phyloP scores from a whole-genome alignment of 2,888 invertebrate species.

The Cryptosula pallasiana region DNA sequence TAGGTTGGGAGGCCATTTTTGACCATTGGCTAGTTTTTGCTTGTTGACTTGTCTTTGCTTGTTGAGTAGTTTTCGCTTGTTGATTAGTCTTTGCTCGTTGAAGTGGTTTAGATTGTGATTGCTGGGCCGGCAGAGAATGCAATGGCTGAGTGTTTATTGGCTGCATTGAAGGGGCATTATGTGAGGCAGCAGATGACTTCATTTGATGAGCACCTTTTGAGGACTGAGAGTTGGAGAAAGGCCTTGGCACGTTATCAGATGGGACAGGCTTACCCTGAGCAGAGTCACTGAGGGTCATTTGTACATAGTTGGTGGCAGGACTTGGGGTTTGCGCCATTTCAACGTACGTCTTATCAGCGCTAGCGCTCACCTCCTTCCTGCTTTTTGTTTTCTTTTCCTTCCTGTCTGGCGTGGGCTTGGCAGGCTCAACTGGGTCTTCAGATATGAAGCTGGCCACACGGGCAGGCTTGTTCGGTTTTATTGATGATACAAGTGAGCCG shows the following conservation, averaged over 20 bases:
- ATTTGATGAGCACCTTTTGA: no score
- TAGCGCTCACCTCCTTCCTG: background rate
- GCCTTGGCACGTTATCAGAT: background rate
- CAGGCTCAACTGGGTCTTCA: background rate
- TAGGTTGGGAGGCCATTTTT: background rate
- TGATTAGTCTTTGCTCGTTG: background rate
- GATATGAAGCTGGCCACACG: slow-evolving; percentile 6
- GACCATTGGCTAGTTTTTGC: background rate
- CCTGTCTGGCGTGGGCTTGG: background rate
- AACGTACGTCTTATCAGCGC: background rate
- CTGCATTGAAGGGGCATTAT: no score
- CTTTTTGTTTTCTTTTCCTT: background rate
- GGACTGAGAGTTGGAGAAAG: background rate
- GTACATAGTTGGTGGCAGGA: background rate
- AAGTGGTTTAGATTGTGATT: background rate
- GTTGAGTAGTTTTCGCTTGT: background rate
- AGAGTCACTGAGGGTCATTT: background rate
- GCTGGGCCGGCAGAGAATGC: background rate
- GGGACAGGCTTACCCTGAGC: background rate
- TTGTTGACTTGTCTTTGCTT: background rate
- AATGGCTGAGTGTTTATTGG: no score
- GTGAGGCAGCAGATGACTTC: no score
- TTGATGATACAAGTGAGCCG: background rate
- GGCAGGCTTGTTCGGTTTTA: background rate
- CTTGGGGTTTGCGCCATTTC: no score